Percentiles rank a stretch among this genome's conserved stretches.
Evolutionary conservation across 2,888 invertebrate genomes (phyloP).

Genomic region (Ophioninae sp.): DNA sequence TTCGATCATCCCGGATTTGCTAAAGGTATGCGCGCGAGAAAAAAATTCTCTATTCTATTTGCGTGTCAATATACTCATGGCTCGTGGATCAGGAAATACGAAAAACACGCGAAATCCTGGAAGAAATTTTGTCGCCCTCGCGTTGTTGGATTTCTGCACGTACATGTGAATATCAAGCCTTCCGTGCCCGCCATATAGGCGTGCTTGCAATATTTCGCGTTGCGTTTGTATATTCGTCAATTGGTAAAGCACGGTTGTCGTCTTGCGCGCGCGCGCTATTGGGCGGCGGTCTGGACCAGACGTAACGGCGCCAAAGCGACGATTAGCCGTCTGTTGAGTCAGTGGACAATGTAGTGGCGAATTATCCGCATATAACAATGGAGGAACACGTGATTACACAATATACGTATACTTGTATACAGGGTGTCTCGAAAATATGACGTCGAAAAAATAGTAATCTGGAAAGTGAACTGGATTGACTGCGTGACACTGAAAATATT

Average conservation of each 20-base stretch:
- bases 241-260: constrained; percentile 26
- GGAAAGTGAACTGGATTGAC: no score
- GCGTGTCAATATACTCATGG: not conserved
- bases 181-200: constrained; percentile 36
- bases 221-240: constrained; percentile 47
- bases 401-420: constrained; percentile 2
- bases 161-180: constrained; percentile 1
- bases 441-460: no score
- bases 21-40: not conserved
- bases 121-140: not conserved
- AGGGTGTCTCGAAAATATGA: no score
- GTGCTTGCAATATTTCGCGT: not conserved
- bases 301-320: constrained; percentile 54
- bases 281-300: constrained; percentile 52
- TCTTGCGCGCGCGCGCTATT: not conserved
- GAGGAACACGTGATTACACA: constrained; percentile 68
- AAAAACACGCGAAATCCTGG: not conserved
- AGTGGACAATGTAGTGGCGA: constrained; percentile 20
- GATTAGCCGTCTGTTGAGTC: constrained; percentile 39
- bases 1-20: not conserved
- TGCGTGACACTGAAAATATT: no score
- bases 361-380: constrained; percentile 48
- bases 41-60: not conserved
- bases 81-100: not conserved
- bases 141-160: not conserved